These are phyloP conservation scores for Salvator merianae DNA, from an alignment of 2,113 vertebrate genomes.

Conservation along the genomic window DNA sequence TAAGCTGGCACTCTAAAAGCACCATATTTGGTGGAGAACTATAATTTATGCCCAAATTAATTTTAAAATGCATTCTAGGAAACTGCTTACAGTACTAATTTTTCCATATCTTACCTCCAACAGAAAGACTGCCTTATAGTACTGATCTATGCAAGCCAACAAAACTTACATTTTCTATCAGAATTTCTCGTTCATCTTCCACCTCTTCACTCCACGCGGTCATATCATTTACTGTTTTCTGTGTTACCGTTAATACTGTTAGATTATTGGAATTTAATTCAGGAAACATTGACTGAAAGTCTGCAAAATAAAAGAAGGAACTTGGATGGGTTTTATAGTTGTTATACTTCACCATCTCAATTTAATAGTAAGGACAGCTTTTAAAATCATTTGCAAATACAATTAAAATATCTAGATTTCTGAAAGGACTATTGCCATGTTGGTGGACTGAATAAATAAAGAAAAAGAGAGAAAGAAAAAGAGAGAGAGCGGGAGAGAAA, in stretches of 20 bases:
- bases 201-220: constrained; percentile 28
- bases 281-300: constrained; percentile 31
- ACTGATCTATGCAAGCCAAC: not conserved
- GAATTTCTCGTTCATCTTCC: constrained; percentile 23
- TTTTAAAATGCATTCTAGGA: not conserved
- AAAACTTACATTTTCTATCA: constrained; percentile 27
- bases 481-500: too few species aligned
- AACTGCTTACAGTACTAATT: not conserved
- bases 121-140: not conserved
- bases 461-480: not conserved
- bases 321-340: not conserved
- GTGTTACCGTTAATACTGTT: constrained; percentile 25
- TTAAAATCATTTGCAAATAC: not conserved
- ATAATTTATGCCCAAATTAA: not conserved
- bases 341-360: too few species aligned
- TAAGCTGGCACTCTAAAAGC: too few species aligned
- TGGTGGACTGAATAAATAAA: not conserved
- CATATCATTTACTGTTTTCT: constrained; percentile 29
- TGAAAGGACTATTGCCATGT: not conserved
- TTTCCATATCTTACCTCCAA: not conserved
- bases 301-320: not conserved
- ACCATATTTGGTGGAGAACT: too few species aligned
- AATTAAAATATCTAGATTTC: not conserved
- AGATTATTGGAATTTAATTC: constrained; percentile 10
- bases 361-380: not conserved